Evolutionary conservation across 1,140 invertebrate genomes (phyloP).

Genomic region (Radopholus similis): DNA sequence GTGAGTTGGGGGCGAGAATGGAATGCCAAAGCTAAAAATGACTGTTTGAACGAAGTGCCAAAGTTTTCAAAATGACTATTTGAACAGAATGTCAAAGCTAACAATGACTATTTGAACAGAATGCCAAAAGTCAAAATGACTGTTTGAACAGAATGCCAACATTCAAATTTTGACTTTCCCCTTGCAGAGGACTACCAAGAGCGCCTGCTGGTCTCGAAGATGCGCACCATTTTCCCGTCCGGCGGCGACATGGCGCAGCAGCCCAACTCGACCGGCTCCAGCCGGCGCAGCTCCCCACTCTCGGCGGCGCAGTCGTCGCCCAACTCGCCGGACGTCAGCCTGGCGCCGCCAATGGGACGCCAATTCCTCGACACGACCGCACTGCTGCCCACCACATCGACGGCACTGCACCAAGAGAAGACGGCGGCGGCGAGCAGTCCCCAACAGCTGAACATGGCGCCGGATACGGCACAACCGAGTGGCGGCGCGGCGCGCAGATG

Average conservation of each 20-base stretch:
- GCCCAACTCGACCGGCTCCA: constrained; percentile 16
- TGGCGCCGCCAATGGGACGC: no score
- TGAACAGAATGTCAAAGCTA: not conserved
- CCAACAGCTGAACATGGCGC: not conserved
- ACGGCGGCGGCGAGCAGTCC: not conserved
- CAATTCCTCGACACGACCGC: no score
- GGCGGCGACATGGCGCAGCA: not conserved
- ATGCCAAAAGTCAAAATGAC: not conserved
- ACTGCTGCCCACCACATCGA: not conserved
- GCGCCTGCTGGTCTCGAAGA: not conserved
- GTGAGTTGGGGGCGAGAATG: not conserved
- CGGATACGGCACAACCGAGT: not conserved
- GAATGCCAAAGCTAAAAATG: not conserved
- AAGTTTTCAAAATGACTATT: not conserved
- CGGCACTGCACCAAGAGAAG: not conserved
- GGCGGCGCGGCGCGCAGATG: not conserved
- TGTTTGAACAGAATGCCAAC: not conserved
- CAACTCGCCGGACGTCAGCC: constrained; percentile 2
- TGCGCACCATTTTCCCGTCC: not conserved
- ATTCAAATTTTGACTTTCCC: not conserved
- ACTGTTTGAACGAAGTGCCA: not conserved
- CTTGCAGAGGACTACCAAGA: not conserved
- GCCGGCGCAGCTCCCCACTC: constrained; percentile 2
- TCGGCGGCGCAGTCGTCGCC: not conserved
- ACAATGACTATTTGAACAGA: not conserved